phyloP scores from a whole-genome alignment of 1,140 invertebrate species.

The Pseudomyrmex flavicornis region DNA sequence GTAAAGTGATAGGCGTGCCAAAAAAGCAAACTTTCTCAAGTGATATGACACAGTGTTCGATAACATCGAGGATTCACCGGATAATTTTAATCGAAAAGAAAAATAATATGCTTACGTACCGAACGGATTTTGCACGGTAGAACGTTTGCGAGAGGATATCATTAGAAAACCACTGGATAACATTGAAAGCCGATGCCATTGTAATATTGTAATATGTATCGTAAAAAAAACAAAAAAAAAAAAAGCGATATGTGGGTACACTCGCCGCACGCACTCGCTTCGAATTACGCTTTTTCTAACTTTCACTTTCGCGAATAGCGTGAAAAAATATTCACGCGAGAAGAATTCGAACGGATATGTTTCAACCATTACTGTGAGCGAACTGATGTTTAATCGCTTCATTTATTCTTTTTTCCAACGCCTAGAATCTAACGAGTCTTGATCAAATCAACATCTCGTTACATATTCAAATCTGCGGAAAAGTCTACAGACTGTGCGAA shows the following conservation, averaged over 20 bases:
- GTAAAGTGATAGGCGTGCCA: conserved; percentile 29
- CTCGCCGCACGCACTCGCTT: too few relatives aligned
- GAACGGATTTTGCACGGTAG: conserved; percentile 1
- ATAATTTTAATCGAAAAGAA: conserved; percentile 3
- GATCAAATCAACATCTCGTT: conserved; percentile 48
- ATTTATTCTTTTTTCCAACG: conserved; percentile 32
- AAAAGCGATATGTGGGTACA: too few relatives aligned
- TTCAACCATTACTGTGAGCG: conserved; percentile 34
- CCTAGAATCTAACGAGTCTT: not conserved
- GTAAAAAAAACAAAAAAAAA: too few relatives aligned
- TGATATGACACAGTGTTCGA: not conserved
- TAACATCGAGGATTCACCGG: not conserved
- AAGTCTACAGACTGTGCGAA: not conserved
- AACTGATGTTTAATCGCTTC: conserved; percentile 23
- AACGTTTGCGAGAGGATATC: conserved; percentile 8
- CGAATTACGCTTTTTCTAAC: not conserved
- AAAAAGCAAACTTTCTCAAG: conserved; percentile 36
- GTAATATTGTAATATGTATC: not conserved
- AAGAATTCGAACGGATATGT: conserved; percentile 32
- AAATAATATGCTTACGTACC: conserved; percentile 23
- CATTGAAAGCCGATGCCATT: conserved; percentile 15
- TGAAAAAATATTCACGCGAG: not conserved
- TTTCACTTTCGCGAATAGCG: not conserved
- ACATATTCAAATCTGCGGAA: conserved; percentile 14
- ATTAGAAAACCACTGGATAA: conserved; percentile 12